Conservation (phyloP, 2,113 vertebrate species). For the Arenaria interpres region DNA sequence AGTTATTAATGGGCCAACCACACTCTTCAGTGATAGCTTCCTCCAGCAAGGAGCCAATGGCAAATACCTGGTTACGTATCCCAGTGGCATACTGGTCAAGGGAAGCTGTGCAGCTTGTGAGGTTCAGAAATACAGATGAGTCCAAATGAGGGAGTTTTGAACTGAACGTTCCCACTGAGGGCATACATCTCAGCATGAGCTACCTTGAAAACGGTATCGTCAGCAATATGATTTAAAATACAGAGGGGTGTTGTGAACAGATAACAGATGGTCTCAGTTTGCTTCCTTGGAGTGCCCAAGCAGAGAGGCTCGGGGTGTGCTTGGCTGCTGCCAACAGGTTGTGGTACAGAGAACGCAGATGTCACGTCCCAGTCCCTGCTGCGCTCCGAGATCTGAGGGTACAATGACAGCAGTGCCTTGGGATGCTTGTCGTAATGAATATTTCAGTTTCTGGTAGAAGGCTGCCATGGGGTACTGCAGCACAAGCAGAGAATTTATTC, state of each 20-base stretch:
- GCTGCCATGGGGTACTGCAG: neutral
- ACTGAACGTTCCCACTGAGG: neutral
- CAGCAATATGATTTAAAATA: neutral
- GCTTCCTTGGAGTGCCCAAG: neutral
- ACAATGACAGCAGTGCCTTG: neutral
- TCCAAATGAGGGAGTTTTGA: neutral
- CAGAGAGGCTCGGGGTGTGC: neutral
- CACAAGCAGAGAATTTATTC: neutral
- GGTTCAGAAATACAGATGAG: neutral
- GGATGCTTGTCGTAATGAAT: neutral
- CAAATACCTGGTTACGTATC: neutral
- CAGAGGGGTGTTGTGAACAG: neutral
- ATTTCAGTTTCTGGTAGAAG: neutral
- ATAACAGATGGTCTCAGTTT: neutral
- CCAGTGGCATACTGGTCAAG: neutral
- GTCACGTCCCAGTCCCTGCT: neutral
- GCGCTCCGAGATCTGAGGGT: neutral
- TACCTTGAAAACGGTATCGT: neutral
- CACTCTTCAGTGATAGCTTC: neutral
- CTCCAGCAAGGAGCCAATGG: neutral
- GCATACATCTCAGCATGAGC: fast-evolving
- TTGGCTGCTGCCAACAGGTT: neutral
- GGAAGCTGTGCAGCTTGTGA: no score
- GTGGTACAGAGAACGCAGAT: neutral
- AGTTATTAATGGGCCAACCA: neutral